phyloP scores from a whole-genome alignment of 1,140 invertebrate species.

The Drosophila lowei region DNA sequence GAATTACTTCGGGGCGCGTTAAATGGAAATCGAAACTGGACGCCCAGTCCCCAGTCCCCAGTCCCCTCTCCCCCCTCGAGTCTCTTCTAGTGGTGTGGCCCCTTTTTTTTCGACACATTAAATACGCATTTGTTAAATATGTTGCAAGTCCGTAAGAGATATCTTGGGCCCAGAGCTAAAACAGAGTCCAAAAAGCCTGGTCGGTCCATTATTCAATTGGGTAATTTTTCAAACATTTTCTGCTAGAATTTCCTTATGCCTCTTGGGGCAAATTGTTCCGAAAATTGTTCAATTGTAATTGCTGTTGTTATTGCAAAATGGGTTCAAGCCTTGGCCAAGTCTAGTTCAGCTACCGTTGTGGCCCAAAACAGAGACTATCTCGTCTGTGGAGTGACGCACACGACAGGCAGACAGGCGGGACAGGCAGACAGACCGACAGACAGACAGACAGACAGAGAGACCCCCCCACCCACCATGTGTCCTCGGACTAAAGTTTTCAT shows the following conservation, averaged over 20 bases:
- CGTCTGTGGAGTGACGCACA: constrained; percentile 70
- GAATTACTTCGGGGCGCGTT: constrained; percentile 65
- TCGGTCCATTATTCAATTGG: constrained; percentile 69
- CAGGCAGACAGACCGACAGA: no score
- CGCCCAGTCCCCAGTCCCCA: neutral
- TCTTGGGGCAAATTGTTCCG: constrained; percentile 49
- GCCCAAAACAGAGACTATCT: constrained; percentile 58
- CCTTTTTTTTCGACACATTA: constrained; percentile 64
- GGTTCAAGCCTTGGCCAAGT: constrained; percentile 9
- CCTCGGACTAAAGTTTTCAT: constrained; percentile 55
- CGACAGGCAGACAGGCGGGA: constrained; percentile 50
- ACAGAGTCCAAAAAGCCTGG: constrained; percentile 27
- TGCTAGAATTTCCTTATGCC: constrained; percentile 35
- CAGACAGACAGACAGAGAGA: no score
- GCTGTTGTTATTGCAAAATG: constrained; percentile 68
- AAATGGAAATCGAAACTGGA: constrained; percentile 69
- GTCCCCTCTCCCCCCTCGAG: neutral
- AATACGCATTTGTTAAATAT: constrained; percentile 77
- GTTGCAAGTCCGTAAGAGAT: constrained; percentile 59
- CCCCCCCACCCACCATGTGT: neutral
- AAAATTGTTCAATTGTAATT: constrained; percentile 78
- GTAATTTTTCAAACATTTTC: constrained; percentile 30
- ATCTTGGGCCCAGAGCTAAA: constrained; percentile 41
- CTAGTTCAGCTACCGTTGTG: constrained; percentile 72
- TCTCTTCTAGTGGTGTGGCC: neutral